Evolutionary conservation across 2,888 invertebrate species (phyloP).

Genomic region (Tupiocoris notatus): DNA sequence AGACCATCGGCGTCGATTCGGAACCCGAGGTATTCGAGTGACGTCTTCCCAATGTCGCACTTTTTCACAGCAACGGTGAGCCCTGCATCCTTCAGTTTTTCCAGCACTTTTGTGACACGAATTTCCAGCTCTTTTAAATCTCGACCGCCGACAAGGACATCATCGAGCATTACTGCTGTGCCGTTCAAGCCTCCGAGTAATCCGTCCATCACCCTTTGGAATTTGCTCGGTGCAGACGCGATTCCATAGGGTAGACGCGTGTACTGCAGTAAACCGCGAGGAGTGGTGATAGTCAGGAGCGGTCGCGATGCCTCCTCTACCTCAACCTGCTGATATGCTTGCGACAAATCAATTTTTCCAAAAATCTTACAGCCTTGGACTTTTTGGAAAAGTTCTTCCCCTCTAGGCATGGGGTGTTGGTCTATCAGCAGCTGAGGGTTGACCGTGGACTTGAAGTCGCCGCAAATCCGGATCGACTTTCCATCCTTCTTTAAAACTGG

Average conservation of each 20-base stretch:
- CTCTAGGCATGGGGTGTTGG: conserved; percentile 42
- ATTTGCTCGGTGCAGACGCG: conserved; percentile 48
- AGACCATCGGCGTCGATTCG: conserved; percentile 27
- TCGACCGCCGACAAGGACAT: conserved; percentile 51
- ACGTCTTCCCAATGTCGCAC: no score
- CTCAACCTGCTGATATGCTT: conserved; percentile 44
- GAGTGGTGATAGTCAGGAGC: conserved; percentile 52
- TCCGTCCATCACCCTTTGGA: conserved; percentile 50
- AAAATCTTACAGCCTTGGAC: conserved; percentile 47
- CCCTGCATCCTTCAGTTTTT: conserved; percentile 49
- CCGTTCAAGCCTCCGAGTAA: conserved; percentile 51
- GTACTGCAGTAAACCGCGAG: conserved; percentile 51
- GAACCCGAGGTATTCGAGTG: conserved; percentile 38
- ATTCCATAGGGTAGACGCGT: conserved; percentile 51
- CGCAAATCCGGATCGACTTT: neutral
- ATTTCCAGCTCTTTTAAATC: conserved; percentile 31
- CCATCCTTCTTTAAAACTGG: neutral
- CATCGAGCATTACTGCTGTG: conserved; percentile 51
- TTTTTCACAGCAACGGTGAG: conserved; percentile 51
- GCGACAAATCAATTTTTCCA: conserved; percentile 41
- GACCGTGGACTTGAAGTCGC: neutral
- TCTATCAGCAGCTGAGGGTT: conserved; percentile 32
- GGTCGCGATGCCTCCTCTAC: conserved; percentile 52
- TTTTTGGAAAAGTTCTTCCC: conserved; percentile 26
- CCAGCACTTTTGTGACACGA: conserved; percentile 47